phyloP scores from a whole-genome alignment of 2,888 invertebrate genomes.

The Sesia apiformis region DNA sequence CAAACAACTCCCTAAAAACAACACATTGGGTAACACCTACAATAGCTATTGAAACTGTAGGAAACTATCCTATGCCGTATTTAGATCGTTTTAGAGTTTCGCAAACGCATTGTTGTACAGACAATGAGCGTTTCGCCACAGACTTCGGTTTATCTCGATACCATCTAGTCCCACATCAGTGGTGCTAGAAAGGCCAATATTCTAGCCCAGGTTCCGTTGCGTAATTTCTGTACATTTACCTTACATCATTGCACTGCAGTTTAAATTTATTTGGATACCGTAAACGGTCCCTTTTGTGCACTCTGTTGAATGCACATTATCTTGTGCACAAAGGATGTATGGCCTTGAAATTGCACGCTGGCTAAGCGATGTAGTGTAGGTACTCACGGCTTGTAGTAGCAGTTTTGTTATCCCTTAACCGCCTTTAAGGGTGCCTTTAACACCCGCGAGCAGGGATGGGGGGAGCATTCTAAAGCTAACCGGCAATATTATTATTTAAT shows the following conservation, averaged over 20 bases:
- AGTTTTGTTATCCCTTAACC: no score
- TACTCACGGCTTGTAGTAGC: no score
- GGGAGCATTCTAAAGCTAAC: no score
- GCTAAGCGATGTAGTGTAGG: no score
- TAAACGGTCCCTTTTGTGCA: no score
- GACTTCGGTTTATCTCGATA: constrained; percentile 1
- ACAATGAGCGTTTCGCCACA: constrained; percentile 15
- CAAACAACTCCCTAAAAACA: neutral
- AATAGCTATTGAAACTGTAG: constrained; percentile 4
- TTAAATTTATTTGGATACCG: neutral
- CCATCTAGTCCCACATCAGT: constrained; percentile 3
- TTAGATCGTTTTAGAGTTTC: constrained; percentile 3
- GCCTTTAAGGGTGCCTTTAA: no score
- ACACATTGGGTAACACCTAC: neutral
- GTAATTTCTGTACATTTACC: neutral
- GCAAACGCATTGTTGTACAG: constrained; percentile 13
- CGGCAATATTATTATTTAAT: no score
- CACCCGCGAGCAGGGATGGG: no score
- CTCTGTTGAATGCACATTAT: no score
- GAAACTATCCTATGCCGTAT: constrained; percentile 5
- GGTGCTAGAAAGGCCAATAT: neutral
- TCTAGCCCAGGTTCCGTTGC: neutral
- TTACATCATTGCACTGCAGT: neutral
- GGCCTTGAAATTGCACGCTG: no score
- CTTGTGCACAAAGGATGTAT: no score